A percentile compares a stretch with the other conserved stretches of the same genome.
phyloP scores from a whole-genome alignment of 1,140 invertebrate species.

The Bombus breviceps region DNA sequence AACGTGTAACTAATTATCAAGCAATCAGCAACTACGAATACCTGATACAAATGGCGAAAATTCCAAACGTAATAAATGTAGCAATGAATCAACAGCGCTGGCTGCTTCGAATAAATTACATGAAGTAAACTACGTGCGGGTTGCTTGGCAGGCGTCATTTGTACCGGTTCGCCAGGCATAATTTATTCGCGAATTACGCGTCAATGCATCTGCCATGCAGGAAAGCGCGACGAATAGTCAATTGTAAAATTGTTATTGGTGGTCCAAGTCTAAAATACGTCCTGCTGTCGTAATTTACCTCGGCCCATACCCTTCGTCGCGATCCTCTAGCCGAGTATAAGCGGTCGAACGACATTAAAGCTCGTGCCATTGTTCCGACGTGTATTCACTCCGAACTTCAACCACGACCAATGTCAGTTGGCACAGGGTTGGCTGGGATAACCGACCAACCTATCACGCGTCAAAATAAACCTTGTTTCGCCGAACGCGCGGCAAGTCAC shows the following conservation, averaged over 20 bases:
- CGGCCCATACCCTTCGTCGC: too few relatives aligned
- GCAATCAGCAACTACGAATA: background rate
- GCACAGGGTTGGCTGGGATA: background rate
- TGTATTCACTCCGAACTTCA: background rate
- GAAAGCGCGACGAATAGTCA: background rate
- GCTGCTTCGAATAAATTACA: constrained; percentile 3
- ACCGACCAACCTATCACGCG: too few relatives aligned
- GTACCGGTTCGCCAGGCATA: background rate
- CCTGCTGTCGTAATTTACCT: constrained; percentile 20
- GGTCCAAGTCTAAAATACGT: constrained; percentile 11
- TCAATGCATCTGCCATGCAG: background rate
- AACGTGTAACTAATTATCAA: background rate
- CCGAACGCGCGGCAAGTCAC: background rate
- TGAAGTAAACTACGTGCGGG: background rate
- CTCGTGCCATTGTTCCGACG: constrained; percentile 9
- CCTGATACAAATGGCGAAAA: background rate
- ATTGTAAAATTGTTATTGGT: constrained; percentile 46
- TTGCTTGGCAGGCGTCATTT: constrained; percentile 1
- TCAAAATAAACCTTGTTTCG: background rate
- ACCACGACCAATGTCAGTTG: background rate
- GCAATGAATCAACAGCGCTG: too few relatives aligned
- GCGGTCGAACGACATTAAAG: constrained; percentile 35
- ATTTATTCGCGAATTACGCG: constrained; percentile 34
- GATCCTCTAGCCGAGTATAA: background rate
- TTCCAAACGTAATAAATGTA: background rate